phyloP scores from a whole-genome alignment of 2,888 invertebrate genomes.

The Melipona beecheii region DNA sequence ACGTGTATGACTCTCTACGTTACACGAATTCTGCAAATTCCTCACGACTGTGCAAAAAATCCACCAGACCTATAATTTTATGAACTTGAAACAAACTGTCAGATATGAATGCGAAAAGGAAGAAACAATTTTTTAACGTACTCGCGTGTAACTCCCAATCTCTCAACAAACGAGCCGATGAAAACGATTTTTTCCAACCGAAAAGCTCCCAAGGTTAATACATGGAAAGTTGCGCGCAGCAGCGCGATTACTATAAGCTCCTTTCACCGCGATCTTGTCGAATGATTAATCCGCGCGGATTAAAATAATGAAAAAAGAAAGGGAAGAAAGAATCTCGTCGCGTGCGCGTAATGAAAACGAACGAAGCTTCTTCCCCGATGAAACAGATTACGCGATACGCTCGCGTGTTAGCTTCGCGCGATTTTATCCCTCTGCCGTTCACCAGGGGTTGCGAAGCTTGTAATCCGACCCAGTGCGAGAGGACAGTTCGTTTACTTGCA shows the following conservation, averaged over 20 bases:
- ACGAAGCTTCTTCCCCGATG: constrained; percentile 14
- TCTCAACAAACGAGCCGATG: too few species aligned
- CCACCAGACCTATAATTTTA: too few species aligned
- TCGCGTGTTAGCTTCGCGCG: constrained; percentile 12
- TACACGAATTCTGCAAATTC: too few species aligned
- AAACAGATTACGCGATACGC: constrained; percentile 32
- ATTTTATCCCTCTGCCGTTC: constrained; percentile 10
- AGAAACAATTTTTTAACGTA: too few species aligned
- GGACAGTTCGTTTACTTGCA: constrained; percentile 8
- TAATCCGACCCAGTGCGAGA: constrained; percentile 8
- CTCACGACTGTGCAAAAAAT: too few species aligned
- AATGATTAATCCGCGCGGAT: constrained; percentile 34
- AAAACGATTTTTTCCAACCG: too few species aligned
- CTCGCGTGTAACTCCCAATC: too few species aligned
- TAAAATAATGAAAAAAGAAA: not conserved
- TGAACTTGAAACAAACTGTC: too few species aligned
- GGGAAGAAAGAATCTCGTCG: constrained; percentile 7
- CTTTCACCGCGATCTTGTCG: constrained; percentile 2
- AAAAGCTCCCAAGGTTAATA: too few species aligned
- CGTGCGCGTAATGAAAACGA: constrained; percentile 35
- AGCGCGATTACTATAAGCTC: not conserved
- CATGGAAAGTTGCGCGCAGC: too few species aligned
- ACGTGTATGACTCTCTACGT: too few species aligned
- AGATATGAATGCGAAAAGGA: too few species aligned
- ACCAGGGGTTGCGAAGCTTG: constrained; percentile 9